Base-by-base conservation (phyloP, 2,797 vertebrate genomes). In the Ibycter americanus region DNA sequence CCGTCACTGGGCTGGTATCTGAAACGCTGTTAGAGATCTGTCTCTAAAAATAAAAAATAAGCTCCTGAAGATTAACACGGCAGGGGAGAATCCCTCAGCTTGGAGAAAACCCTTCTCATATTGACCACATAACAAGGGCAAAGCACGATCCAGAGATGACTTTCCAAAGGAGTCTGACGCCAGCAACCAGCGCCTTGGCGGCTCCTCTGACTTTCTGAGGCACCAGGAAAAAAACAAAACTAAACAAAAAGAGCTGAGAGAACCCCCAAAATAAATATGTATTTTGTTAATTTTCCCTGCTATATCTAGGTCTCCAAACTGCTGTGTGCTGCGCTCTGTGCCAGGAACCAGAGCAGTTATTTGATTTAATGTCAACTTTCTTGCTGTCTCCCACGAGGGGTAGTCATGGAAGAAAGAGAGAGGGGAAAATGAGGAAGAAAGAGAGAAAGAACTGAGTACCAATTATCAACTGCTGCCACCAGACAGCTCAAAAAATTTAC, bases 341-440 rank as follows among this genome's bases (percentile, higher is more conserved):
- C 93, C 94, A 95, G 74, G 56, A 81, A 95, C 25, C 85, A 81
- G 88, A 93, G 86, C 79, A 94, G 88, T 65, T 61, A 89, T 92
- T 96, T 96, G 92, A 96, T 96, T 97, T 97, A 92, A 93, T 61
- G 38, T 95, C 95, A 97, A 72, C 95, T 94, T 92, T 93, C 59
- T 47, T 68, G 86, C 87, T 68, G 91, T 70, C 84, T 93, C 96
- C 81, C 91, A 8, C 3, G 80, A 95, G 97, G 83, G 62, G 90
- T 15, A 93, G 61, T 4, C n/a, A 32, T 11, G 88, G 93, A 95
- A 91, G 90, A 68, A 80, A 94, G 58, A 86, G 83, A 93, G 79
- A 77, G 56, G 52, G 55, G 78, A 36, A 89, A 87, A 77, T 0
- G 6, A 87, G 68, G 93, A 93, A 90, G 78, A 94, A 95, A 94